phyloP scores from a whole-genome alignment of 2,797 vertebrate genomes.

The Sebastes minor region DNA sequence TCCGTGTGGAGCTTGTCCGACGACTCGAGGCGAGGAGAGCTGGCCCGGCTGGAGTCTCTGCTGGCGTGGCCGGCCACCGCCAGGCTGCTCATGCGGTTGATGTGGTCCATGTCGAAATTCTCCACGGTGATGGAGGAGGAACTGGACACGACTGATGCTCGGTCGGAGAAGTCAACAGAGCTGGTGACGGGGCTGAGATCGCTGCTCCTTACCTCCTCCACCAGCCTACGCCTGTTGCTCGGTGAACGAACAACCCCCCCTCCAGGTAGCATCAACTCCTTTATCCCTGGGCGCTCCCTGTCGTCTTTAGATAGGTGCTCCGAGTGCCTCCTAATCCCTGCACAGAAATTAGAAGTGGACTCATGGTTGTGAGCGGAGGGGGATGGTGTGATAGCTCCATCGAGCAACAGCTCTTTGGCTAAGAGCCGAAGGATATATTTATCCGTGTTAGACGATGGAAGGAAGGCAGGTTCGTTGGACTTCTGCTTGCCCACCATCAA shows the following conservation, averaged over 20 bases:
- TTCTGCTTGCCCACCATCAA: slow-evolving; percentile 92
- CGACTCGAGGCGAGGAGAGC: slow-evolving; percentile 75
- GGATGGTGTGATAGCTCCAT: slow-evolving; percentile 61
- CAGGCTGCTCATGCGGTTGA: slow-evolving; percentile 64
- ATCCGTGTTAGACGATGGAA: slow-evolving; percentile 91
- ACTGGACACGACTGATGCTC: slow-evolving; percentile 74
- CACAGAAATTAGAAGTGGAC: slow-evolving; percentile 59
- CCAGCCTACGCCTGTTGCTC: slow-evolving; percentile 80
- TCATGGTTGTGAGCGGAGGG: slow-evolving; percentile 62
- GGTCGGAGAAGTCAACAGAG: slow-evolving; percentile 83
- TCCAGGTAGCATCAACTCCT: slow-evolving; percentile 85
- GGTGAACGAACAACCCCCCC: slow-evolving; percentile 75
- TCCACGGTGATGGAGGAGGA: slow-evolving; percentile 77
- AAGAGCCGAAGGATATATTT: slow-evolving; percentile 88
- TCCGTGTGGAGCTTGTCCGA: slow-evolving; percentile 58
- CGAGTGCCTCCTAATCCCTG: slow-evolving; percentile 85
- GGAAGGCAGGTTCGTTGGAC: slow-evolving; percentile 87
- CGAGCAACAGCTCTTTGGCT: slow-evolving; percentile 83
- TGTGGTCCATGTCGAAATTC: slow-evolving; percentile 78
- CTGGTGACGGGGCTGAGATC: slow-evolving; percentile 84
- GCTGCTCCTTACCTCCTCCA: slow-evolving; percentile 86
- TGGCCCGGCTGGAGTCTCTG: slow-evolving; percentile 79
- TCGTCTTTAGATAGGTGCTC: slow-evolving; percentile 77
- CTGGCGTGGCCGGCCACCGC: slow-evolving; percentile 69
- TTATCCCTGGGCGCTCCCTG: slow-evolving; percentile 68